Conservation (phyloP, 2,797 vertebrate species). For the Chiloscyllium punctatum region DNA sequence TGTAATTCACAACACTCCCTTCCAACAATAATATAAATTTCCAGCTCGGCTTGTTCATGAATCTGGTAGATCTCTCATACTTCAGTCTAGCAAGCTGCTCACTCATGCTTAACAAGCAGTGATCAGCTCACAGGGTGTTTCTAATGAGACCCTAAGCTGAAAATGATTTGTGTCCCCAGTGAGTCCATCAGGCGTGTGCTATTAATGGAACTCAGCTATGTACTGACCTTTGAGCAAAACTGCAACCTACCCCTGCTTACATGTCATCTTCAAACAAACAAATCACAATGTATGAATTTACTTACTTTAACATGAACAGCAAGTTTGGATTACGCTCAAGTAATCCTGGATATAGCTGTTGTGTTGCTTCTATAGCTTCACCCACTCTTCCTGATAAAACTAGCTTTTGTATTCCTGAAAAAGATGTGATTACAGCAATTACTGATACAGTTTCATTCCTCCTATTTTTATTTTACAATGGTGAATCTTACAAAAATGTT, state of each 20-base stretch:
- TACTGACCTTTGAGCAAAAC: background rate
- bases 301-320: conserved; percentile 98
- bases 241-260: background rate
- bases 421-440: conserved; percentile 38
- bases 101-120: background rate
- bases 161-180: background rate
- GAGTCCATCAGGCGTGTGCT: background rate
- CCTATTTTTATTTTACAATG: conserved; percentile 10
- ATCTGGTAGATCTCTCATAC: background rate
- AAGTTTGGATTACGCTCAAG: conserved; percentile 93
- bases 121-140: background rate
- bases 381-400: conserved; percentile 91
- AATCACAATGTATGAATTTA: conserved; percentile 39
- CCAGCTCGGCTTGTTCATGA: background rate
- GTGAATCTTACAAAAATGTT: background rate
- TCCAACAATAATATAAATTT: background rate
- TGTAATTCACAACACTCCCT: background rate
- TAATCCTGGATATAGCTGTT: conserved; percentile 89
- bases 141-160: background rate
- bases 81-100: background rate
- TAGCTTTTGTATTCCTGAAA: conserved; percentile 95
- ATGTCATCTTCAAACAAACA: background rate
- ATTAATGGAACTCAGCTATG: background rate
- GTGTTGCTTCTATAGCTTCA: conserved; percentile 90
- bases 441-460: background rate